Conservation (phyloP, 2,888 invertebrate species). For the Epinotia demarniana region DNA sequence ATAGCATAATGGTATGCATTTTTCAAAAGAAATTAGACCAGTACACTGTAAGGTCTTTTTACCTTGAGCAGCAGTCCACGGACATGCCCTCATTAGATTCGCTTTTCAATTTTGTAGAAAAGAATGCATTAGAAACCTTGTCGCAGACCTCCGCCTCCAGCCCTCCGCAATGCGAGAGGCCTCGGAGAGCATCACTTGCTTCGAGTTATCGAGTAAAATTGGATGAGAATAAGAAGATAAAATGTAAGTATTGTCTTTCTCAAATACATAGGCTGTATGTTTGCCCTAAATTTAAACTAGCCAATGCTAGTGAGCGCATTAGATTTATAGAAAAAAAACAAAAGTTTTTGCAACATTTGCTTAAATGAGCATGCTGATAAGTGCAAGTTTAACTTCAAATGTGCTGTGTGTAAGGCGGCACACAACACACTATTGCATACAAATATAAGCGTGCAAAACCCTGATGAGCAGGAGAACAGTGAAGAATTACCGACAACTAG, state of each 20-base stretch:
- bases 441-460: not conserved
- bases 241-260: constrained; percentile 24
- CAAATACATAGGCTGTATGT: constrained; percentile 1
- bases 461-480: not conserved
- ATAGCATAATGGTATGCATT: too few species aligned
- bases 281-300: constrained; percentile 27
- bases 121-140: too few species aligned
- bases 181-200: too few species aligned
- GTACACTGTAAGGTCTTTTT: too few species aligned
- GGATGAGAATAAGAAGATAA: not conserved
- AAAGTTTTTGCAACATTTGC: not conserved
- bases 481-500: not conserved
- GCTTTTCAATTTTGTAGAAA: too few species aligned
- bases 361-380: too few species aligned
- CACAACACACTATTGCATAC: constrained; percentile 17
- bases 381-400: constrained; percentile 24
- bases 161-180: too few species aligned
- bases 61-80: too few species aligned
- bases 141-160: too few species aligned
- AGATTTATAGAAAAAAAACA: constrained; percentile 12
- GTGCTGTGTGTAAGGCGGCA: constrained; percentile 9
- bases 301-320: not conserved
- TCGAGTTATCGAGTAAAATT: too few species aligned
- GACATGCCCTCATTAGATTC: too few species aligned
- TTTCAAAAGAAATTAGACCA: too few species aligned